Evolutionary conservation across 2,797 vertebrate genomes (phyloP), one percentile per base, ranked within the genome.

Genomic region (Epinephelus awoara): DNA sequence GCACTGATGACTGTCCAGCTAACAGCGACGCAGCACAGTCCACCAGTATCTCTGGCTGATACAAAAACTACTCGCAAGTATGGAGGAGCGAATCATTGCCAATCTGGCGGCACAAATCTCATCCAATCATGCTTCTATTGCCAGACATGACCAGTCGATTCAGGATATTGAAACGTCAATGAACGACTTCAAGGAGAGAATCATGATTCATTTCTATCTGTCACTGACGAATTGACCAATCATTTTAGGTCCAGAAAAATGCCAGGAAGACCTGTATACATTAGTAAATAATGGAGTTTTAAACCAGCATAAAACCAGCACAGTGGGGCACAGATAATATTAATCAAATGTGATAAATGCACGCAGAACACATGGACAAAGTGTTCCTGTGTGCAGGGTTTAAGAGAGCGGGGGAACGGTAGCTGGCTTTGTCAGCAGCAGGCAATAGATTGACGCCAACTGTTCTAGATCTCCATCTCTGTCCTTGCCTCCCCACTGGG

Each of bases 381-480:
- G 52, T 52, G 34, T 62, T 50, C 23, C 62, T 57, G 57, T 62
- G 71, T 56, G 19, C n/a, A 15, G 58, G 72, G 23, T 72, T 75
- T 77, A 64, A 42, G 50, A 73, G 55, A 77, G 74, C 68, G 66
- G 50, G 21, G 77, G 72, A 85, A 82, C 52, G 83, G 61, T 55
- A 34, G 69, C 64, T n/a, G 76, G 65, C 76, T 80, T 84, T 86
- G 72, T 68, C 67, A 71, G 82, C 79, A 71, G 79, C 77, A 75
- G 77, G 70, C 83, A 65, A 82, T 66, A 84, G 81, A 89, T 87
- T 69, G 85, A 91, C 73, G 58, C 87, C 89, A 83, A 86, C 85
- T 85, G 86, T 80, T 89, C 85, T 23, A 76, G 82, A 91, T 92
- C 86, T 90, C 90, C 89, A 90, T 91, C 89, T 88, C 88, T 49